Evolutionary conservation across 2,888 invertebrate genomes (phyloP).

Genomic region (Pterostichus madidus): DNA sequence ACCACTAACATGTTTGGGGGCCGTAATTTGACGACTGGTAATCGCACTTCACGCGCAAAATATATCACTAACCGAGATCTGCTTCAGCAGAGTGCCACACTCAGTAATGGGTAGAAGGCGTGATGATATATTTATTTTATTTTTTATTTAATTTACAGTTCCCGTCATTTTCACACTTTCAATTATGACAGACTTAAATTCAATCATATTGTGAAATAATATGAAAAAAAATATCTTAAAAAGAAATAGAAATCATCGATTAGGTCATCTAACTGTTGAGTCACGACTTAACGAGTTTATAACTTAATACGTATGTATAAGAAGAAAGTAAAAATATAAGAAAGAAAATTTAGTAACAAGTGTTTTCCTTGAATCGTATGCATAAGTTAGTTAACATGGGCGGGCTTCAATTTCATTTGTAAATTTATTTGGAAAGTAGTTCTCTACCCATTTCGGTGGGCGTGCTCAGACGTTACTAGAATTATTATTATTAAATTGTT

Average conservation of each 20-base stretch:
- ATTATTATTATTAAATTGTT: constrained; percentile 40
- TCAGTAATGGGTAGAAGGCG: too few relatives aligned
- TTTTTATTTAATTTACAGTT: too few relatives aligned
- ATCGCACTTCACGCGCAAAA: too few relatives aligned
- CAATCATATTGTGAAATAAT: too few relatives aligned
- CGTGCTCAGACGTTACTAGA: constrained; percentile 7
- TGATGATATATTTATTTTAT: too few relatives aligned
- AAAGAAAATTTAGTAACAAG: constrained; percentile 23
- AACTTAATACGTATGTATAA: not conserved
- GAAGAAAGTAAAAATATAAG: constrained; percentile 7
- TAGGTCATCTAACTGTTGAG: not conserved
- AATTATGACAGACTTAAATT: too few relatives aligned
- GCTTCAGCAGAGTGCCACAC: too few relatives aligned
- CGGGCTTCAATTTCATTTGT: constrained; percentile 32
- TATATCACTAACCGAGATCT: too few relatives aligned
- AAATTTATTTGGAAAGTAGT: constrained; percentile 52
- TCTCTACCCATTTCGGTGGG: constrained; percentile 16
- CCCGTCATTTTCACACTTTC: too few relatives aligned
- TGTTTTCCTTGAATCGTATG: constrained; percentile 18
- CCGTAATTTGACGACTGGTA: too few relatives aligned
- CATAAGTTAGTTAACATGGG: constrained; percentile 13
- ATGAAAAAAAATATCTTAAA: not conserved
- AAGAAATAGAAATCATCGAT: not conserved
- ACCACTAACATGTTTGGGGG: too few relatives aligned
- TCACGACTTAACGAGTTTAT: not conserved